phyloP scores from a whole-genome alignment of 2,888 invertebrate species.

The Thyatira batis region DNA sequence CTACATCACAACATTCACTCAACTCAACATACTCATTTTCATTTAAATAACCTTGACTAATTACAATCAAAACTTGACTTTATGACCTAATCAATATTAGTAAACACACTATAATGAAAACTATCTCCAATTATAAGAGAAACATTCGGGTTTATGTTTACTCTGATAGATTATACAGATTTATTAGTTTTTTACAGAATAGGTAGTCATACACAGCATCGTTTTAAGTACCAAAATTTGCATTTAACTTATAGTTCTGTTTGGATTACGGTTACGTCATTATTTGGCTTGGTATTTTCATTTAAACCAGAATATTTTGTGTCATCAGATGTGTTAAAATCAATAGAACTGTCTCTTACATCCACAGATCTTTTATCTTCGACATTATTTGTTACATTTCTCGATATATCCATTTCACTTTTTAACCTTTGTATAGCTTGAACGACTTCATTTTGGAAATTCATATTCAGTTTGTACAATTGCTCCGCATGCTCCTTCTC shows the following conservation, averaged over 20 bases:
- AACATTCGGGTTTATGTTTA: too few species aligned
- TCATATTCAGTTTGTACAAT: slow-evolving; percentile 73
- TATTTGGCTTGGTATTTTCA: slow-evolving; percentile 24
- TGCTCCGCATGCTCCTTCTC: slow-evolving; percentile 76
- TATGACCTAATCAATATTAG: background rate
- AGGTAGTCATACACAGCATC: too few species aligned
- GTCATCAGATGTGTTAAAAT: slow-evolving; percentile 53
- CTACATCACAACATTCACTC: background rate
- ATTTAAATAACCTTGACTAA: background rate
- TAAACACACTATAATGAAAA: too few species aligned
- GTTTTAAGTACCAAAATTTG: background rate
- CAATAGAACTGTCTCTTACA: slow-evolving; percentile 52
- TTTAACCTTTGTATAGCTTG: slow-evolving; percentile 71
- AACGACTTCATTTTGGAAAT: slow-evolving; percentile 73
- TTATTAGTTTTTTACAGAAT: too few species aligned
- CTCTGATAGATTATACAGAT: too few species aligned
- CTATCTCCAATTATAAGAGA: too few species aligned
- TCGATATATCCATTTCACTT: slow-evolving; percentile 69
- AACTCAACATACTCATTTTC: background rate
- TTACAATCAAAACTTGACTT: background rate
- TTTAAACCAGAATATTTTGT: slow-evolving; percentile 17
- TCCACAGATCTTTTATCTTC: slow-evolving; percentile 37
- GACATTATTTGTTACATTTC: slow-evolving; percentile 49
- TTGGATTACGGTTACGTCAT: slow-evolving; percentile 5
- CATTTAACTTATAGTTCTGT: background rate